Conservation (phyloP, 2,797 vertebrate species). For the Enteromius thamalakanensis region DNA sequence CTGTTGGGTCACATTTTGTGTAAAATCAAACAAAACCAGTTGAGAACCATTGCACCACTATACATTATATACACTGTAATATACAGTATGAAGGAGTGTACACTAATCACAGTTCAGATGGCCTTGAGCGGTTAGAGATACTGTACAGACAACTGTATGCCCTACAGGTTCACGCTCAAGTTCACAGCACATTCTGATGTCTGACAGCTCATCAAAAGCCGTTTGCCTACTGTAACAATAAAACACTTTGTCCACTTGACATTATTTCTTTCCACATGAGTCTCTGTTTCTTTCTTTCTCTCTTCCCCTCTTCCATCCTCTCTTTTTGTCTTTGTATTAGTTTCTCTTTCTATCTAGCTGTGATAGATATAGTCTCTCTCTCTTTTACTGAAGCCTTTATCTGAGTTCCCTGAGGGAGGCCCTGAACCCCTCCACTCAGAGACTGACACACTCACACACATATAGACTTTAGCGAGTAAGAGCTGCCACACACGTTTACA, state of each 20-base stretch:
- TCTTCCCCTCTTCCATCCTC: conserved; percentile 13
- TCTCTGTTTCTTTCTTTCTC: conserved; percentile 27
- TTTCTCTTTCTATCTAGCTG: conserved; percentile 24
- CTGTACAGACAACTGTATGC: conserved; percentile 48
- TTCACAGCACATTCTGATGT: conserved; percentile 54
- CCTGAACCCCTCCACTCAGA: conserved; percentile 44
- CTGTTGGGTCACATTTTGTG: background rate
- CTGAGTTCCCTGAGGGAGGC: conserved; percentile 42
- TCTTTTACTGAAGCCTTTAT: conserved; percentile 48
- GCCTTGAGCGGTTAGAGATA: conserved; percentile 26
- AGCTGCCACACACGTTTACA: conserved; percentile 30
- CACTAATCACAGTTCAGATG: conserved; percentile 33
- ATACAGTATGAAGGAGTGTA: background rate
- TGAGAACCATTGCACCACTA: background rate
- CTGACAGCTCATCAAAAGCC: conserved; percentile 61
- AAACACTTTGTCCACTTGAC: conserved; percentile 52
- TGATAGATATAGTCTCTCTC: conserved; percentile 38
- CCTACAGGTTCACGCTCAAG: conserved; percentile 57
- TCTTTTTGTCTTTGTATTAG: conserved; percentile 20
- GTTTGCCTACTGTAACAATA: conserved; percentile 52
- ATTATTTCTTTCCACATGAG: conserved; percentile 44
- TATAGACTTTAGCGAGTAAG: conserved; percentile 16
- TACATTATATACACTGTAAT: background rate
- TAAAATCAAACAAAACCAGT: conserved; percentile 2
- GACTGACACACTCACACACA: conserved; percentile 35